phyloP scores from a whole-genome alignment of 2,888 invertebrate genomes.

The Aproaerema taeniolella region DNA sequence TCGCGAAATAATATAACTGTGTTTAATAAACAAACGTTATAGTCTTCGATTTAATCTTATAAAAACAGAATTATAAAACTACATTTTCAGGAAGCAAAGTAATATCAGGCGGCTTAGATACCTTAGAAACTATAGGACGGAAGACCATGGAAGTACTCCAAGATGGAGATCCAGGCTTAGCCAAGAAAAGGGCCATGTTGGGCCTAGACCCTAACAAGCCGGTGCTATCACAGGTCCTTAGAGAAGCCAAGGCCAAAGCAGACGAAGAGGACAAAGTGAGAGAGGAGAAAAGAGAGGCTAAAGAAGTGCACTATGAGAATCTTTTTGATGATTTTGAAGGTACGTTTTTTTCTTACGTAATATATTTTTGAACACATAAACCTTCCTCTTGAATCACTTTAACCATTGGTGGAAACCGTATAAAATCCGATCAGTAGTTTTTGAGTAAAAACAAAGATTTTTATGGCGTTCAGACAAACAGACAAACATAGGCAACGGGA shows the following conservation, averaged over 20 bases:
- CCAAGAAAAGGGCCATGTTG: slow-evolving; percentile 85
- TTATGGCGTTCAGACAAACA: no score
- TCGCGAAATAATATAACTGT: no score
- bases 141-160: slow-evolving; percentile 96
- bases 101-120: slow-evolving; percentile 88
- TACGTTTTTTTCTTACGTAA: no score
- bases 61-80: no score
- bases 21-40: no score
- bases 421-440: no score
- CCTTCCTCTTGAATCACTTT: no score
- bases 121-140: slow-evolving; percentile 94
- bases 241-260: slow-evolving; percentile 85
- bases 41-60: no score
- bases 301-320: slow-evolving; percentile 82
- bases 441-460: no score
- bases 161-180: slow-evolving; percentile 93
- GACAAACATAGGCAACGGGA: no score
- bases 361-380: no score
- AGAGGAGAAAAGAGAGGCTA: slow-evolving; percentile 68
- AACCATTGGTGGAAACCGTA: no score
- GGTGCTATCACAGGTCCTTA: slow-evolving; percentile 78
- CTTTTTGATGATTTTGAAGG: slow-evolving; percentile 93
- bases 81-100: slow-evolving; percentile 82
- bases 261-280: slow-evolving; percentile 76
- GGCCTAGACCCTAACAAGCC: slow-evolving; percentile 78